These are phyloP conservation scores for Pipra filicauda DNA, from an alignment of 2,113 vertebrate genomes.

Conservation along the genomic window DNA sequence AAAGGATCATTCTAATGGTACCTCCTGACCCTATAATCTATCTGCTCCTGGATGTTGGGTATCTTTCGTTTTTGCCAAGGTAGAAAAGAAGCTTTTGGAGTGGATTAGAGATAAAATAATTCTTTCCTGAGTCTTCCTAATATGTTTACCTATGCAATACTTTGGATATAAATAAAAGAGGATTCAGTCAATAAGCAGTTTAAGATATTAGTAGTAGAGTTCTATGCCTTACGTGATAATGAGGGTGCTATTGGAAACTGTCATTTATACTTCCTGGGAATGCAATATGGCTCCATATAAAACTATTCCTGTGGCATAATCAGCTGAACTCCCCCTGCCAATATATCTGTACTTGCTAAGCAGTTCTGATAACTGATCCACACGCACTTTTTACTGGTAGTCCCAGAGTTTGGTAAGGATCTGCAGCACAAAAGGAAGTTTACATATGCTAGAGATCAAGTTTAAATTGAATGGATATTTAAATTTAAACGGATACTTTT, in stretches of 20 bases:
- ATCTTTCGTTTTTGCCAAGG: not conserved
- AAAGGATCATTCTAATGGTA: not conserved
- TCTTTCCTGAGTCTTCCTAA: not conserved
- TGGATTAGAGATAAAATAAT: not conserved
- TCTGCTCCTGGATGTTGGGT: not conserved
- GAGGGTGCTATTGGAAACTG: not conserved
- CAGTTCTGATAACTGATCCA: not conserved
- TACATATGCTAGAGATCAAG: fast-evolving
- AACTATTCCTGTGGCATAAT: not conserved
- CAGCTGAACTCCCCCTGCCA: not conserved
- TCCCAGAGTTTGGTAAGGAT: not conserved
- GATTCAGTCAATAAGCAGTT: not conserved
- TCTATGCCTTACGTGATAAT: not conserved
- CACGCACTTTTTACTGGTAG: not conserved
- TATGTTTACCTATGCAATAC: not conserved
- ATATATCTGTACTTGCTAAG: not conserved
- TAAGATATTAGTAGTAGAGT: not conserved
- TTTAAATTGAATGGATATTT: not conserved
- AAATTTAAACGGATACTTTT: not conserved
- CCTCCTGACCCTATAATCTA: not conserved
- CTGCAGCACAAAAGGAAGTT: not conserved
- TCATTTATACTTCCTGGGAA: not conserved
- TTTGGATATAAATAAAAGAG: not conserved
- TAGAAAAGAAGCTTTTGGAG: not conserved
- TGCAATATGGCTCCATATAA: not conserved